phyloP scores from a whole-genome alignment of 2,113 vertebrate genomes.

The Neotragus moschatus region DNA sequence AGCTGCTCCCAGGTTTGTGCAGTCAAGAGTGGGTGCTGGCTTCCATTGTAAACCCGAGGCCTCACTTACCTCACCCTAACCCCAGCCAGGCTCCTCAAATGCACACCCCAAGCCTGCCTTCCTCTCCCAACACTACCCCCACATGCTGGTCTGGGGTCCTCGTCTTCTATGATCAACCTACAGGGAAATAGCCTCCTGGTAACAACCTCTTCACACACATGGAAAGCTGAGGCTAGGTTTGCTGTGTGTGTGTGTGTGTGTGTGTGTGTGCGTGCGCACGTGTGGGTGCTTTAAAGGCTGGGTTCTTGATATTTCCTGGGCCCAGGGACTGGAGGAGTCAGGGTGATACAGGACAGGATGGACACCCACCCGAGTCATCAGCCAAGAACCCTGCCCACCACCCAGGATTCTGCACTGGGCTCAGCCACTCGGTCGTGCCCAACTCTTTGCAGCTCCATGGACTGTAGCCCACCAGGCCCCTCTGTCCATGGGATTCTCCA shows the following conservation, averaged over 20 bases:
- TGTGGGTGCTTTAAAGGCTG: not conserved
- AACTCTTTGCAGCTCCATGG: accelerated
- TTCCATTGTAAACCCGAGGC: accelerated
- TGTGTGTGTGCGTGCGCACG: not conserved
- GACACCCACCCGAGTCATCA: accelerated
- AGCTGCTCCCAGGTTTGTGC: not conserved
- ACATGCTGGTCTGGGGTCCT: accelerated
- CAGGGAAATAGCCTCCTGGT: not conserved
- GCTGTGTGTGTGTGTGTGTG: not conserved
- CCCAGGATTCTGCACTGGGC: not conserved
- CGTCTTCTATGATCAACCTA: not conserved
- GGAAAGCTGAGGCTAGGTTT: not conserved
- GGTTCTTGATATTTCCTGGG: not conserved
- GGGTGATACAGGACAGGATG: too few relatives aligned
- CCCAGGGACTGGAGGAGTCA: not conserved
- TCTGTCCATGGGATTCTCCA: not conserved
- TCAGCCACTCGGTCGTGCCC: accelerated
- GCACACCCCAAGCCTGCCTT: not conserved
- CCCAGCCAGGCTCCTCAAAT: not conserved
- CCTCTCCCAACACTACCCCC: not conserved
- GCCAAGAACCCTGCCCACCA: not conserved
- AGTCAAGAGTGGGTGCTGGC: not conserved
- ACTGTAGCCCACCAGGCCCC: not conserved
- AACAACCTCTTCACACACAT: accelerated
- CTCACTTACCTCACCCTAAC: not conserved